Conservation (phyloP, 37 sponge, comb jelly and placozoan species). For the Ianthella basta region DNA sequence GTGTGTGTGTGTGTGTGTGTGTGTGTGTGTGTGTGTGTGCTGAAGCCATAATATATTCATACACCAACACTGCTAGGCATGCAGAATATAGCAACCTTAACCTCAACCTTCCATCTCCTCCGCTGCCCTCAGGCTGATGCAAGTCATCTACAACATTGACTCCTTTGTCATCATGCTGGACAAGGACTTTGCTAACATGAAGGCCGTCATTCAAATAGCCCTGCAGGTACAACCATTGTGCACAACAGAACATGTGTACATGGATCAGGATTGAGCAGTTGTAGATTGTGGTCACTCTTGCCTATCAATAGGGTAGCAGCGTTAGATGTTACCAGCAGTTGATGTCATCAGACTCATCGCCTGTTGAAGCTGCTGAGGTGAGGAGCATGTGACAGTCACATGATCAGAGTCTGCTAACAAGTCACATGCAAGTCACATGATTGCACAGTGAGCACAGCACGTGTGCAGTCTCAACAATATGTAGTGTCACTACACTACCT, state of each 20-base stretch:
- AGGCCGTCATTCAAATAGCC: neutral
- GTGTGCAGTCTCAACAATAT: too few species aligned
- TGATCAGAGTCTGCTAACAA: neutral
- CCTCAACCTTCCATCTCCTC: neutral
- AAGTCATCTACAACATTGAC: slow-evolving; percentile 17
- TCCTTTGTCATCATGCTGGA: slow-evolving; percentile 11
- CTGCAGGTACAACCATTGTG: neutral
- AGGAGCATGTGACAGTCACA: neutral
- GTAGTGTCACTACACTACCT: too few species aligned
- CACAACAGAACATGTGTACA: too few species aligned
- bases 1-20: too few species aligned
- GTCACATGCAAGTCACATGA: too few species aligned
- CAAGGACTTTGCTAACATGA: neutral
- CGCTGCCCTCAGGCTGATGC: neutral
- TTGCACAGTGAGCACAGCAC: too few species aligned
- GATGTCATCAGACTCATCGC: neutral
- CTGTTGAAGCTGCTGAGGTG: neutral
- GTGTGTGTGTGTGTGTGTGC: too few species aligned
- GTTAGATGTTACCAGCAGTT: neutral
- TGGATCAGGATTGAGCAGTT: too few species aligned
- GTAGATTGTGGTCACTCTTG: too few species aligned
- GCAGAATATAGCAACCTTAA: neutral
- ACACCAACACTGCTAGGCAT: neutral
- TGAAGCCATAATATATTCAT: too few species aligned
- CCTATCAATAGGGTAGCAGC: neutral